Evolutionary conservation across 2,113 vertebrate species (phyloP).

Genomic region (Menidia beryllina): DNA sequence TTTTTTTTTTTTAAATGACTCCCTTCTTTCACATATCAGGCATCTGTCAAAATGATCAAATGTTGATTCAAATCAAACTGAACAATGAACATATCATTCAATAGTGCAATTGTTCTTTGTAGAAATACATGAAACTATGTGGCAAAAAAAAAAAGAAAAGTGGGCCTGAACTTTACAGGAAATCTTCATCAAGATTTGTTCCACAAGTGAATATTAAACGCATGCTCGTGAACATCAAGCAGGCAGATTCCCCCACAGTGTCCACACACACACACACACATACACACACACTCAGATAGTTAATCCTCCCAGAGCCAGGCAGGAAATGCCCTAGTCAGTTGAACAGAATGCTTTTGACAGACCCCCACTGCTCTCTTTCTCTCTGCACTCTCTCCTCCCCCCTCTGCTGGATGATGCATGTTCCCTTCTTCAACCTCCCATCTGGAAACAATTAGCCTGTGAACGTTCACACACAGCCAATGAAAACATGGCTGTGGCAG

Average conservation of each 20-base stretch:
- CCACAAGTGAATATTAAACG: too few relatives aligned
- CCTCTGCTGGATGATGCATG: slow-evolving; percentile 56
- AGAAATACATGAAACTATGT: background rate
- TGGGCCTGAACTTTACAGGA: background rate
- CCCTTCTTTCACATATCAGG: slow-evolving; percentile 8
- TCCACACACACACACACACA: slow-evolving; percentile 43
- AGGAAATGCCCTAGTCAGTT: slow-evolving; percentile 78
- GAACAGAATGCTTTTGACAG: slow-evolving; percentile 75
- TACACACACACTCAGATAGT: slow-evolving; percentile 49
- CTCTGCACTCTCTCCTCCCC: slow-evolving; percentile 23
- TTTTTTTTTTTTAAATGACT: slow-evolving; percentile 20
- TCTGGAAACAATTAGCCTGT: slow-evolving; percentile 77
- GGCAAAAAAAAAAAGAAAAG: background rate
- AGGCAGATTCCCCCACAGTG: slow-evolving; percentile 9
- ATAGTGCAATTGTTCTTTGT: background rate
- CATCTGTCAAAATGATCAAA: slow-evolving; percentile 5
- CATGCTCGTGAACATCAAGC: slow-evolving; percentile 16
- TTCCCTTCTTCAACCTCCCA: slow-evolving; percentile 58
- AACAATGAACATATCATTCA: background rate
- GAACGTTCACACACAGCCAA: slow-evolving; percentile 64
- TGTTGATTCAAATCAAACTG: background rate
- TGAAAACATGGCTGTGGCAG: slow-evolving; percentile 48
- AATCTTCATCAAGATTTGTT: background rate
- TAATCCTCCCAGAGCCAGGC: slow-evolving; percentile 75
- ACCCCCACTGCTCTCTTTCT: slow-evolving; percentile 53